phyloP scores from a whole-genome alignment of 2,113 vertebrate species.

The Abramis brama region DNA sequence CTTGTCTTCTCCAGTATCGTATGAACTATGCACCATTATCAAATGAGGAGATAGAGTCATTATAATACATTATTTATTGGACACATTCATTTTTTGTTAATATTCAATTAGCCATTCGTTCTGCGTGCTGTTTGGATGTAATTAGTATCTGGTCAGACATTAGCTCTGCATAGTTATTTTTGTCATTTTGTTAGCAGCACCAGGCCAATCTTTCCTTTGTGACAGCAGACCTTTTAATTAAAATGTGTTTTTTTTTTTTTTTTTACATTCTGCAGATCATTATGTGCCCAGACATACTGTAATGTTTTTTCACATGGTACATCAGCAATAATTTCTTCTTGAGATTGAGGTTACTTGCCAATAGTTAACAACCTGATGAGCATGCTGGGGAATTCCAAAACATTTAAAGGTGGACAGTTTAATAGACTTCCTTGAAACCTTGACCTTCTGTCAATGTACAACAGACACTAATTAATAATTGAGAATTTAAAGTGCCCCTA shows the following conservation, averaged over 20 bases:
- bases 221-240: constrained; percentile 1
- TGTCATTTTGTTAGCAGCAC: constrained; percentile 12
- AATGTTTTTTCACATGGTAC: neutral
- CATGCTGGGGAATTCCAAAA: neutral
- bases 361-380: neutral
- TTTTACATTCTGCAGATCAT: neutral
- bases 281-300: neutral
- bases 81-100: neutral
- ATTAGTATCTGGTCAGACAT: constrained; percentile 1
- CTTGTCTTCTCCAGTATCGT: constrained; percentile 72
- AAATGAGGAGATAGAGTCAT: constrained; percentile 68
- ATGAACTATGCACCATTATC: constrained; percentile 71
- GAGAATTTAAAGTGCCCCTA: neutral
- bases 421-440: neutral
- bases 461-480: neutral
- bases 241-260: neutral
- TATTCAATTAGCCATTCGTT: neutral
- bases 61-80: constrained; percentile 37
- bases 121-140: neutral
- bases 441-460: neutral
- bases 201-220: neutral
- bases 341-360: neutral
- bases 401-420: neutral
- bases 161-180: constrained; percentile 8
- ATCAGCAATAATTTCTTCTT: neutral